These are phyloP conservation scores for Parnassius smintheus DNA, from an alignment of 2,888 invertebrate genomes.

Conservation along the genomic window DNA sequence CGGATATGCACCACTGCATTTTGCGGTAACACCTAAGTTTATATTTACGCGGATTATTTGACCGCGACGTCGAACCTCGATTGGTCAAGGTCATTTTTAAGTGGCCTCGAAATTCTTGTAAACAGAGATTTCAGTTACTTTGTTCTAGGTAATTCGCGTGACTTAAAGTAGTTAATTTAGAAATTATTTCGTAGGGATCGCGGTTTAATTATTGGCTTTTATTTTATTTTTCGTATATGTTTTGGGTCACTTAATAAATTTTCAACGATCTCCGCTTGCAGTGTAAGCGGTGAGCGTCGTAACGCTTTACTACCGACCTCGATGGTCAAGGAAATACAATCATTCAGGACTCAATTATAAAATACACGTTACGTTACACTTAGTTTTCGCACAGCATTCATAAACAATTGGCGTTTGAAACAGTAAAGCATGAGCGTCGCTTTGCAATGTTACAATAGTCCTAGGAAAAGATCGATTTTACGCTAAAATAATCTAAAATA, in stretches of 20 bases:
- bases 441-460: conserved; percentile 40
- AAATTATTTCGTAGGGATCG: conserved; percentile 26
- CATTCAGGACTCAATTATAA: conserved; percentile 61
- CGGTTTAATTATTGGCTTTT: background rate
- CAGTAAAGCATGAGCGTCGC: conserved; percentile 51
- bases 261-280: conserved; percentile 48
- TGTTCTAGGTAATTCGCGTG: conserved; percentile 49
- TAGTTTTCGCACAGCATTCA: conserved; percentile 63
- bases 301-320: conserved; percentile 65
- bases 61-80: conserved; percentile 55
- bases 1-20: conserved; percentile 37
- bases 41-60: conserved; percentile 45
- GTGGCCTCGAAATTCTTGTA: conserved; percentile 56
- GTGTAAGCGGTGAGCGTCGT: conserved; percentile 56
- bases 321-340: conserved; percentile 73
- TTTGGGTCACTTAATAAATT: conserved; percentile 40
- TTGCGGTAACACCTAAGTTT: conserved; percentile 39
- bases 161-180: conserved; percentile 45
- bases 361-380: conserved; percentile 53
- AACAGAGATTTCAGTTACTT: conserved; percentile 46
- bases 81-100: conserved; percentile 61
- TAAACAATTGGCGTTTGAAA: conserved; percentile 30
- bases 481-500: conserved; percentile 8
- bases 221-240: background rate
- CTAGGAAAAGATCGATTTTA: too few species aligned